These are phyloP conservation scores for Seriola rivoliana DNA, from an alignment of 2,113 vertebrate species.

Conservation along the genomic window DNA sequence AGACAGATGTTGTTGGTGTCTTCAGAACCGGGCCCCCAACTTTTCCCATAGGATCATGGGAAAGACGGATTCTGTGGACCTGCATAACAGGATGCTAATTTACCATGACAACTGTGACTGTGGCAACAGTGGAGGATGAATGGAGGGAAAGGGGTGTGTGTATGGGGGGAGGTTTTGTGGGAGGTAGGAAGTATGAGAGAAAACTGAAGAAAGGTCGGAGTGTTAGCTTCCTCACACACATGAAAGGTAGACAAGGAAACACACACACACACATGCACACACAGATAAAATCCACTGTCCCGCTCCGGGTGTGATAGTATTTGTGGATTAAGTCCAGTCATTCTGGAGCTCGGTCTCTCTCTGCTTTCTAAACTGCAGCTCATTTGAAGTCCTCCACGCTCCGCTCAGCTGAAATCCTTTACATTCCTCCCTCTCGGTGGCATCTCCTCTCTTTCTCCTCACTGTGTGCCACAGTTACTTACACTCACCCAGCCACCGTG, in stretches of 20 bases:
- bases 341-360: neutral
- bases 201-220: neutral
- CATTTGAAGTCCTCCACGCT: neutral
- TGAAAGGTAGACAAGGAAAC: neutral
- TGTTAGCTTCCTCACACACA: conserved; percentile 5
- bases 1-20: conserved; percentile 44
- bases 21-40: conserved; percentile 15
- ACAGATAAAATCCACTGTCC: neutral
- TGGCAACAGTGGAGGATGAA: conserved; percentile 34
- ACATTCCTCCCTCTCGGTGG: conserved; percentile 41
- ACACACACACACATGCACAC: neutral
- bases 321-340: neutral
- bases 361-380: conserved; percentile 3
- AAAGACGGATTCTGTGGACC: conserved; percentile 22
- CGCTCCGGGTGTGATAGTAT: neutral
- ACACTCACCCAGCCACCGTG: neutral
- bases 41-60: conserved; percentile 42
- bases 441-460: conserved; percentile 31
- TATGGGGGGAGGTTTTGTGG: neutral
- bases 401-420: conserved; percentile 24
- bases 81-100: conserved; percentile 51
- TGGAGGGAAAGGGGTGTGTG: conserved; percentile 16
- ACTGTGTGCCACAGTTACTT: conserved; percentile 16
- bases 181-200: conserved; percentile 4
- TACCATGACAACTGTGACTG: conserved; percentile 59